Conservation (phyloP, 2,113 vertebrate genomes). For the Albula glossodonta region DNA sequence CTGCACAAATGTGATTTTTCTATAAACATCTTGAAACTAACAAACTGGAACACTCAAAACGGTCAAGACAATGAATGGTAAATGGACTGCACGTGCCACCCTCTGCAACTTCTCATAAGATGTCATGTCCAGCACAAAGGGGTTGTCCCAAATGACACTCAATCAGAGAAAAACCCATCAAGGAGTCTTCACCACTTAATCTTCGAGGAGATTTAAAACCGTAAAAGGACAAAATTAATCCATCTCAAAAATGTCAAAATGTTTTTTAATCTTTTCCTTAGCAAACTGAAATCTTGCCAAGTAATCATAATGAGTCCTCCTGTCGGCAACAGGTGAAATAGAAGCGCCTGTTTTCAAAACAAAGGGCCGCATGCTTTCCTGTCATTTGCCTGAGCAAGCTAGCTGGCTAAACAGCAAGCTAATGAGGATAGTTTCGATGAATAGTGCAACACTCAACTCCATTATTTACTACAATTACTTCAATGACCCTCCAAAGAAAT, state of each 20-base stretch:
- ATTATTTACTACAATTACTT: not conserved
- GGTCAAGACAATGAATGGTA: too few species aligned
- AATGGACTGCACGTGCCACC: too few species aligned
- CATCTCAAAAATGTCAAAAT: not conserved
- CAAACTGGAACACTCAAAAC: too few species aligned
- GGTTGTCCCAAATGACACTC: too few species aligned
- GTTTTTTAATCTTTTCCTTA: not conserved
- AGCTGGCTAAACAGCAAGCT: conserved; percentile 12
- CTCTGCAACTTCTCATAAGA: too few species aligned
- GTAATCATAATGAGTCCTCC: conserved; percentile 13
- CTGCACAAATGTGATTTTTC: too few species aligned
- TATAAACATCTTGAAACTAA: too few species aligned
- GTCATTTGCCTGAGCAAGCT: conserved; percentile 41
- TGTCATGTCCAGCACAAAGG: too few species aligned
- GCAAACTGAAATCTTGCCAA: not conserved
- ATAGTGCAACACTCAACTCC: conserved; percentile 7
- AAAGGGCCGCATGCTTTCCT: conserved; percentile 45
- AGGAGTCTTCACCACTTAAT: too few species aligned
- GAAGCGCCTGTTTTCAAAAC: conserved; percentile 56
- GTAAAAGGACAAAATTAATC: too few species aligned
- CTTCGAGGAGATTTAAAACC: too few species aligned
- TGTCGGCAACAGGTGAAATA: conserved; percentile 55
- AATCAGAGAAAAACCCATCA: too few species aligned
- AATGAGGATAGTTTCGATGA: not conserved
- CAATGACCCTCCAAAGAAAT: not conserved